A percentile compares a stretch with the other conserved stretches of the same genome.
These are phyloP conservation scores for Drosophila vallismaia DNA, from an alignment of 2,888 invertebrate genomes.

Conservation along the genomic window DNA sequence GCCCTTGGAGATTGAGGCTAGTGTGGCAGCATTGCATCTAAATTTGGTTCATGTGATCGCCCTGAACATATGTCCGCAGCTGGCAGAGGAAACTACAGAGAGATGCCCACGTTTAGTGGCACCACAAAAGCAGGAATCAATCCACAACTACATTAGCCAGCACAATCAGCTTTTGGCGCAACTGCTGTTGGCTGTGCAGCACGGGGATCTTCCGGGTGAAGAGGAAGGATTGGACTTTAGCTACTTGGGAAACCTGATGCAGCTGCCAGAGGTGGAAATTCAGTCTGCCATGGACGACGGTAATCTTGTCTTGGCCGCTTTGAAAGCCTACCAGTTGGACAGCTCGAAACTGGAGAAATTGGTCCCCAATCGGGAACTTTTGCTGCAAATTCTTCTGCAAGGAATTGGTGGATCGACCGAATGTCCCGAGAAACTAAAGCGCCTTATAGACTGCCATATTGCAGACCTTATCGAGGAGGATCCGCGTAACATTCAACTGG, in stretches of 20 bases:
- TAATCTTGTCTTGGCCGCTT: slow-evolving; percentile 67
- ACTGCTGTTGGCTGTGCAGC: slow-evolving; percentile 74
- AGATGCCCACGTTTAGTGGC: slow-evolving; percentile 42
- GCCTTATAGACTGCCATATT: slow-evolving; percentile 71
- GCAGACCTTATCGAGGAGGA: slow-evolving; percentile 69
- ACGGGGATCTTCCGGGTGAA: slow-evolving; percentile 23
- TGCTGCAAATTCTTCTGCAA: slow-evolving; percentile 64
- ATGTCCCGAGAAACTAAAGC: slow-evolving; percentile 20
- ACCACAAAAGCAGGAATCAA: slow-evolving; percentile 74
- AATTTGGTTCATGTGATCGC: slow-evolving; percentile 90
- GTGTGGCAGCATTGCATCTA: slow-evolving; percentile 88
- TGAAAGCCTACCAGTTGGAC: slow-evolving; percentile 73
- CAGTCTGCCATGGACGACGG: slow-evolving; percentile 70
- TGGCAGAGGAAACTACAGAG: slow-evolving; percentile 44
- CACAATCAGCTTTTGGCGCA: slow-evolving; percentile 80
- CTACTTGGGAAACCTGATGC: slow-evolving; percentile 67
- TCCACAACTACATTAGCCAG: slow-evolving; percentile 80
- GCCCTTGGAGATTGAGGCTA: slow-evolving; percentile 88
- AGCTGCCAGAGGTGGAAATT: slow-evolving; percentile 63
- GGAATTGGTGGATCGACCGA: slow-evolving; percentile 61
- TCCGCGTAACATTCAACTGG: slow-evolving; percentile 70
- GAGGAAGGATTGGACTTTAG: slow-evolving; percentile 54
- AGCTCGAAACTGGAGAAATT: slow-evolving; percentile 54
- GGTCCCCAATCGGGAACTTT: slow-evolving; percentile 43
- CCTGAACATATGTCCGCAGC: slow-evolving; percentile 88